Evolutionary conservation across 2,888 invertebrate genomes (phyloP), one percentile per base, ranked within the genome.

Genomic region (Lumbricus terrestris): DNA sequence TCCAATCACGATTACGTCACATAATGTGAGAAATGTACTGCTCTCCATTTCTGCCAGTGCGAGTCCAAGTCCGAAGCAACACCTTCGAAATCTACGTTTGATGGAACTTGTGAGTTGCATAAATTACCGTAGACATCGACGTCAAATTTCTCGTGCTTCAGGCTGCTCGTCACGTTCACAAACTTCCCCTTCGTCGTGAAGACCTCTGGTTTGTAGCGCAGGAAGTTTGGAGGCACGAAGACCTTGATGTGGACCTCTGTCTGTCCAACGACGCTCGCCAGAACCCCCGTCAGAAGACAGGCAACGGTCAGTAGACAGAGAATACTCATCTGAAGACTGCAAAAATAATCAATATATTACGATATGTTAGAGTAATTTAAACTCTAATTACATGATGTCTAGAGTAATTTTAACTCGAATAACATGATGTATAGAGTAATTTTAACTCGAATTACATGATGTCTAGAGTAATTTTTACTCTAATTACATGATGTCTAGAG

Each of bases 201-300:
- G 82, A 92, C 90, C 33, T 91, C 90, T 4, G 92, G 91, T 34
- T 90, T 88, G 88, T 90, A 90, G 35, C 90, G 90, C n/a, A 92
- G 92, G 89, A 91, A 91, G 88, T 90, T 90, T 29, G 91, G 89
- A 13, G 92, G 92, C 20, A 91, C 91, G 88, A 91, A 91, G 88
- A 92, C 89, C 82, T 83, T 90, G 54, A 92, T 91, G 88, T 92
- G 89, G 29, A 91, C 92, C 42, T 89, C 82, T 0, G 92, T 91
- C 54, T 91, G 82, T 16, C 54, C 34, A 16, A 47, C 37, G 88
- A 89, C 23, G 20, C 69, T 88, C 16, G 90, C 88, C 88, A 90
- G 91, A 37, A 91, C 91, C 18, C 92, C 92, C n/a, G 90, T 42
- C 82, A 92, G 29, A n/a, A 90, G 85, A 40, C 88, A 90, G 54